Percentiles rank a stretch among this genome's conserved stretches.
These are phyloP conservation scores for Psittacula echo DNA, from an alignment of 2,797 vertebrate species.

Conservation along the genomic window DNA sequence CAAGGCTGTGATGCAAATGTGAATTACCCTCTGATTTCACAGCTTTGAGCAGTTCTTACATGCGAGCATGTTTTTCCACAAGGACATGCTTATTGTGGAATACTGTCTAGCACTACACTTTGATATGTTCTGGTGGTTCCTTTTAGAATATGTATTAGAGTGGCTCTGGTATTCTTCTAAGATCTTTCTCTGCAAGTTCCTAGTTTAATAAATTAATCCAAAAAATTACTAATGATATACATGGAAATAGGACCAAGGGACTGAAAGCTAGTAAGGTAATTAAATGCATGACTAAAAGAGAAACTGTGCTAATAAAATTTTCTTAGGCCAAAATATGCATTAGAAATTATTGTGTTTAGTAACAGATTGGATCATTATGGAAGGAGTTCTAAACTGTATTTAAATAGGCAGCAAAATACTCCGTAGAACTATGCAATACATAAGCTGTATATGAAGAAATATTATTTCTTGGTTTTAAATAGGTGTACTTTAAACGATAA, in stretches of 20 bases:
- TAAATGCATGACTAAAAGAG: constrained; percentile 27
- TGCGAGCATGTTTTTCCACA: not conserved
- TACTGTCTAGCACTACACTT: not conserved
- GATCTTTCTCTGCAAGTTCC: not conserved
- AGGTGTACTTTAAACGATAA: not conserved
- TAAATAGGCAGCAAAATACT: not conserved
- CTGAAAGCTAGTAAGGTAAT: not conserved
- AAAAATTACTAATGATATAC: not conserved
- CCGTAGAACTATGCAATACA: not conserved
- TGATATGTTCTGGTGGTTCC: not conserved
- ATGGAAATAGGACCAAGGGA: not conserved
- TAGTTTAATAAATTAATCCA: not conserved
- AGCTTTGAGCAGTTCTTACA: not conserved
- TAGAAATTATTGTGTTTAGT: constrained; percentile 1
- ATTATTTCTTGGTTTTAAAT: not conserved
- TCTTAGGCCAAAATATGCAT: constrained; percentile 1
- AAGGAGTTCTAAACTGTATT: not conserved
- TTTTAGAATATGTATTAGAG: not conserved
- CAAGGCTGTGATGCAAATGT: not conserved
- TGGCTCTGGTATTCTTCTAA: not conserved
- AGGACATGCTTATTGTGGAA: not conserved
- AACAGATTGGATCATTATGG: not conserved
- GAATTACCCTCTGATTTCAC: not conserved
- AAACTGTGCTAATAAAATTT: not conserved
- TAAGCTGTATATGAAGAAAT: not conserved